Conservation (phyloP, 92 coral and sea anemone genomes). For the Bergia sp. region DNA sequence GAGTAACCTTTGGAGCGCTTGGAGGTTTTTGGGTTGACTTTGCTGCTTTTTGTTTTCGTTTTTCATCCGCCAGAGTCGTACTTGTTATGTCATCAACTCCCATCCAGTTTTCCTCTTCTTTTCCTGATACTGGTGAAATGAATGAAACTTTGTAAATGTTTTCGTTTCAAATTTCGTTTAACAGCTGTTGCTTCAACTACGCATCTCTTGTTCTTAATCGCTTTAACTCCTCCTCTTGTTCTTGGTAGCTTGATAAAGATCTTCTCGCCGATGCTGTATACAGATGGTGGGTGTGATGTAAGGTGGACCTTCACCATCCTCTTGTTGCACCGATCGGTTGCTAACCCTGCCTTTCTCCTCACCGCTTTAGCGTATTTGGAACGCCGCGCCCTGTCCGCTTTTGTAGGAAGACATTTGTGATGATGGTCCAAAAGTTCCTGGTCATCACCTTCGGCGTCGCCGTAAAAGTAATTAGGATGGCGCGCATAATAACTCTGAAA, state of each 20-base stretch:
- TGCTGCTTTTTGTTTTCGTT: constrained; percentile 47
- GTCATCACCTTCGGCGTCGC: too few relatives aligned
- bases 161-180: constrained; percentile 32
- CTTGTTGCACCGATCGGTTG: background rate
- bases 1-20: too few relatives aligned
- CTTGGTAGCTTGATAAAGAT: constrained; percentile 51
- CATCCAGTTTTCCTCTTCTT: constrained; percentile 45
- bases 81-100: constrained; percentile 55
- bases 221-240: constrained; percentile 1
- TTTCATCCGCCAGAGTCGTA: constrained; percentile 45
- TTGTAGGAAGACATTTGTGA: background rate
- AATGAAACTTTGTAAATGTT: constrained; percentile 40
- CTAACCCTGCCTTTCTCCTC: background rate
- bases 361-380: background rate
- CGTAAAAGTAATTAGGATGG: background rate
- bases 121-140: constrained; percentile 32
- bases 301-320: constrained; percentile 31
- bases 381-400: background rate
- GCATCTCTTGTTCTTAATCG: constrained; percentile 34
- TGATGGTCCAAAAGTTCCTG: too few relatives aligned
- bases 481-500: constrained; percentile 44
- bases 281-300: constrained; percentile 55
- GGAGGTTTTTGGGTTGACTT: background rate
- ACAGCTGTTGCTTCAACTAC: constrained; percentile 44
- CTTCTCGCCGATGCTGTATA: constrained; percentile 47